Percentiles rank a stretch among this genome's conserved stretches.
Evolutionary conservation across 2,797 vertebrate species (phyloP).

Genomic region (Acanthurus tractus): DNA sequence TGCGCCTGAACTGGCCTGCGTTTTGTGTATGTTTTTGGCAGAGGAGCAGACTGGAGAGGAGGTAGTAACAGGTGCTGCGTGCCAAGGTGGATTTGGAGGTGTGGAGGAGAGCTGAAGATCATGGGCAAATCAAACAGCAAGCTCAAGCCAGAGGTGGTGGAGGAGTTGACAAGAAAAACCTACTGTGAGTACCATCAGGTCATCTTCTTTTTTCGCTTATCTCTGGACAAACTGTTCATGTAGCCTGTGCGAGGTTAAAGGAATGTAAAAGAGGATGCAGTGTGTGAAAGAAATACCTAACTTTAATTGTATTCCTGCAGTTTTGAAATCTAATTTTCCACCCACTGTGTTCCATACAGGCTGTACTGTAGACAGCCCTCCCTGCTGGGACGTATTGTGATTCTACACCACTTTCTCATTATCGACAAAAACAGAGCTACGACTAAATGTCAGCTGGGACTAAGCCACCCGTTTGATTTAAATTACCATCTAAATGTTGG

Average conservation of each 20-base stretch:
- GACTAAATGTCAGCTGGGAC: slow-evolving; percentile 47
- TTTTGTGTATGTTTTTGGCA: slow-evolving; percentile 75
- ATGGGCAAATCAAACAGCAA: slow-evolving; percentile 99
- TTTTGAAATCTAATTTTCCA: slow-evolving; percentile 35
- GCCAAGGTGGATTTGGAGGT: slow-evolving; percentile 73
- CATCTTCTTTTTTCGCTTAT: slow-evolving; percentile 5
- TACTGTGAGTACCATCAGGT: slow-evolving; percentile 92
- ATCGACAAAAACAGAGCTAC: slow-evolving; percentile 38
- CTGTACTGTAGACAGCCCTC: slow-evolving; percentile 30
- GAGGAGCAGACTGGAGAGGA: slow-evolving; percentile 69
- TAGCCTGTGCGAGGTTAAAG: not conserved
- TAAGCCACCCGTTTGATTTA: slow-evolving; percentile 34
- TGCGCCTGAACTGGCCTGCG: slow-evolving; percentile 55
- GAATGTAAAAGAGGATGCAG: slow-evolving; percentile 10
- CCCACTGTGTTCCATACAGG: slow-evolving; percentile 25
- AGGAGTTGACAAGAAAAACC: slow-evolving; percentile 96
- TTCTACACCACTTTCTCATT: slow-evolving; percentile 34
- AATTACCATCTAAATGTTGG: slow-evolving; percentile 53
- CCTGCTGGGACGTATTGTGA: slow-evolving; percentile 19
- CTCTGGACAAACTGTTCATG: slow-evolving; percentile 9
- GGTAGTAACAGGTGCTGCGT: slow-evolving; percentile 74
- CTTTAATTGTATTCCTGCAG: slow-evolving; percentile 17
- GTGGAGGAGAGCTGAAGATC: slow-evolving; percentile 77
- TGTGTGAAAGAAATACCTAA: slow-evolving; percentile 6
- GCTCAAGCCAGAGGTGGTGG: slow-evolving; percentile 96